Percentiles rank a stretch among this genome's conserved stretches.
These are phyloP conservation scores for Protosalanx chinensis DNA, from an alignment of 2,797 vertebrate genomes.

Conservation along the genomic window DNA sequence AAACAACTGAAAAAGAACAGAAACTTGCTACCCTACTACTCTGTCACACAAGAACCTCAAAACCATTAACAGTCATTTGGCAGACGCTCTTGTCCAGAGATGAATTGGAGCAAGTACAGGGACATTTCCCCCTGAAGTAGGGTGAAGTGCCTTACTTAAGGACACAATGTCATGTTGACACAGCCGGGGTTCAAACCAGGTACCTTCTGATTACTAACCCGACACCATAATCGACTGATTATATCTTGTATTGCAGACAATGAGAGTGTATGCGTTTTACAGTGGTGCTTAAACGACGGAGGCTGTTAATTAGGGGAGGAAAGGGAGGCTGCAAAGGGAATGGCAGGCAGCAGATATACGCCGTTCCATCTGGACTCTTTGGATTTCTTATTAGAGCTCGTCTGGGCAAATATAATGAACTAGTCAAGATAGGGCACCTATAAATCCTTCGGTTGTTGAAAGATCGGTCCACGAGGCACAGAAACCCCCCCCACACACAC, in stretches of 20 bases:
- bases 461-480: neutral
- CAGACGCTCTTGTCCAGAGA: too few relatives aligned
- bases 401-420: neutral
- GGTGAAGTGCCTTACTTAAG: too few relatives aligned
- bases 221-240: neutral
- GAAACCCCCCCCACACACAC: neutral
- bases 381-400: slow-evolving; percentile 35
- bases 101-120: too few relatives aligned
- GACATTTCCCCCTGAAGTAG: too few relatives aligned
- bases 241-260: slow-evolving; percentile 37
- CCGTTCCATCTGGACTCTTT: slow-evolving; percentile 34
- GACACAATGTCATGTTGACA: too few relatives aligned
- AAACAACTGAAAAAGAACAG: neutral
- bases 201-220: too few relatives aligned
- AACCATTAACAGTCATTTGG: too few relatives aligned
- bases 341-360: slow-evolving; percentile 34
- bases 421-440: neutral
- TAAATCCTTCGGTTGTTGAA: slow-evolving; percentile 5
- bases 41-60: too few relatives aligned
- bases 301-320: neutral
- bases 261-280: slow-evolving; percentile 2
- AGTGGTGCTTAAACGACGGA: too few relatives aligned
- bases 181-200: too few relatives aligned
- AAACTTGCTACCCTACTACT: too few relatives aligned
- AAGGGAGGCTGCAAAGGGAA: slow-evolving; percentile 16